phyloP scores from a whole-genome alignment of 2,113 vertebrate species.

The Coryphaenoides rupestris region DNA sequence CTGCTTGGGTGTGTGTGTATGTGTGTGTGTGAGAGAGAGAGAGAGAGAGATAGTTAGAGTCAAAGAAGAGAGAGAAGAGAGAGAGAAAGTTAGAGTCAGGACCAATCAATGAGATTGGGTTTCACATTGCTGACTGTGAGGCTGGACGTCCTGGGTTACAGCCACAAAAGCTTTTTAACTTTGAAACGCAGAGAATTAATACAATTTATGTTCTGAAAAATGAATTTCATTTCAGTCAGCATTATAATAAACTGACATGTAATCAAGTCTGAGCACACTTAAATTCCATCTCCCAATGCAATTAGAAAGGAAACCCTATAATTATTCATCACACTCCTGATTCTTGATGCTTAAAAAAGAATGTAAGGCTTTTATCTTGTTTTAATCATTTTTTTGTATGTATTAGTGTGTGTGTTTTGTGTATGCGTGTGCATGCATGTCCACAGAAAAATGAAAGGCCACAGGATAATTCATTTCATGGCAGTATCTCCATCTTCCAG shows the following conservation, averaged over 20 bases:
- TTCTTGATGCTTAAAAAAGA: no score
- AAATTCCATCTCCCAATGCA: slow-evolving; percentile 15
- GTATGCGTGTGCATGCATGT: background rate
- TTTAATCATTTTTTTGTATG: background rate
- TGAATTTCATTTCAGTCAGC: slow-evolving; percentile 42
- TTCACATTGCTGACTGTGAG: slow-evolving; percentile 52
- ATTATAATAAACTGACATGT: slow-evolving; percentile 12
- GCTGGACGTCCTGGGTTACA: slow-evolving; percentile 47
- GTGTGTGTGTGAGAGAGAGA: slow-evolving; percentile 3
- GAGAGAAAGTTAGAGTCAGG: slow-evolving; percentile 46
- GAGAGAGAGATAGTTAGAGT: background rate
- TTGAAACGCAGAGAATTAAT: slow-evolving; percentile 45
- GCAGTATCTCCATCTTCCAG: slow-evolving; percentile 34
- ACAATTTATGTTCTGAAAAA: slow-evolving; percentile 38
- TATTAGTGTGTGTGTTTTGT: background rate
- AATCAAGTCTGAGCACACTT: background rate
- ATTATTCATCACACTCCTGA: background rate
- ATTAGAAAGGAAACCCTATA: slow-evolving; percentile 4
- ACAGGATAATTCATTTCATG: slow-evolving; percentile 37
- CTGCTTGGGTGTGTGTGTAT: background rate
- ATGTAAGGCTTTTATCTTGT: background rate
- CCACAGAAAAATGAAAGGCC: slow-evolving; percentile 10
- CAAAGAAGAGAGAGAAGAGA: slow-evolving; percentile 1
- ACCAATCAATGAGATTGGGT: slow-evolving; percentile 58
- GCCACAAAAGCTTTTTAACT: slow-evolving; percentile 66